Evolutionary conservation across 2,888 invertebrate genomes (phyloP).

Genomic region (Zygaena filipendulae): DNA sequence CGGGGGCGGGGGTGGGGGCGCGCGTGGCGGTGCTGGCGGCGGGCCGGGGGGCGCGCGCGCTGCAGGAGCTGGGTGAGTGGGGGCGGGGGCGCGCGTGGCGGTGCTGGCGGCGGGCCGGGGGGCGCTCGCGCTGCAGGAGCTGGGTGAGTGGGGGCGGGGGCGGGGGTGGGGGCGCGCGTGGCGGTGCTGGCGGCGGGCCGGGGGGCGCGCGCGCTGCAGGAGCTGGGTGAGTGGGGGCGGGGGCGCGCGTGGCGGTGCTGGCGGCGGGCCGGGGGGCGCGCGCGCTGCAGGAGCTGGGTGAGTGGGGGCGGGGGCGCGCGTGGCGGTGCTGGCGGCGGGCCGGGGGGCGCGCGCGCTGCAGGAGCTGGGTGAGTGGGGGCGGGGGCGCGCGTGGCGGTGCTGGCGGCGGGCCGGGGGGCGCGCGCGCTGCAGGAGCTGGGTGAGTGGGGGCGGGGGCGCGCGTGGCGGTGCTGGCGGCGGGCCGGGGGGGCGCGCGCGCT

Average conservation of each 20-base stretch:
- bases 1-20: constrained; percentile 16
- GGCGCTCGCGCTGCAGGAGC: constrained; percentile 17
- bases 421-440: constrained; percentile 30
- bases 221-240: constrained; percentile 6
- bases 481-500: constrained; percentile 19
- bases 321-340: constrained; percentile 32
- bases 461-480: constrained; percentile 31
- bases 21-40: constrained; percentile 35
- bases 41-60: constrained; percentile 25
- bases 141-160: constrained; percentile 34
- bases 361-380: constrained; percentile 15
- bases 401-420: constrained; percentile 27
- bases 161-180: constrained; percentile 24
- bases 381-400: constrained; percentile 14
- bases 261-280: constrained; percentile 17
- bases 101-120: no score
- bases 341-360: constrained; percentile 36
- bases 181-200: constrained; percentile 23
- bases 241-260: constrained; percentile 20
- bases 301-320: constrained; percentile 29
- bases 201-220: constrained; percentile 20
- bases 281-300: no score
- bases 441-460: constrained; percentile 46
- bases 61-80: constrained; percentile 19
- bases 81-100: no score